Base-by-base conservation (phyloP, 2,888 invertebrate genomes). In the Linnaemya vulpina region DNA sequence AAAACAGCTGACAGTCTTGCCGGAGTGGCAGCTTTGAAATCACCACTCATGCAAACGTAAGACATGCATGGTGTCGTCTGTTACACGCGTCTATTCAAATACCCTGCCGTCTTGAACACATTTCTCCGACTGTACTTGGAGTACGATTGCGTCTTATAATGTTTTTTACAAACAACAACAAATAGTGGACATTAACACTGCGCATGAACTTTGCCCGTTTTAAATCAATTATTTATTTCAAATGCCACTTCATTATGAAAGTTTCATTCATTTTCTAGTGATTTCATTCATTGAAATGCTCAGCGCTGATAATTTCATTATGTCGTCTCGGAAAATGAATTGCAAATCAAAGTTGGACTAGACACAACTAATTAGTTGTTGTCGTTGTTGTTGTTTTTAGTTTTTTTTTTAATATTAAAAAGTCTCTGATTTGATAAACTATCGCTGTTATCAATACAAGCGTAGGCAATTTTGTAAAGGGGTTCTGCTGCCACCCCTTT, bases 351-450 rank as follows among this genome's bases (percentile, higher is more conserved):
- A 58, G 46, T n/a, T 43, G 22, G 70, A 55, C 51, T 17, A 17
- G 60, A 15, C 53, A 67, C 75, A 55, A 55, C 43, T 15, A 55
- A 46, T 58, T n/a, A 43, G 30, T 53, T 75, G 10, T 62, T 43
- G 30, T 74, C 9, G 46, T 43, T 68, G 11, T 51, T 70, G 20
- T 62, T 63, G 62, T 63, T n/a, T n/a, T n/a, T n/a, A n/a, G n/a
- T n/a, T 30, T 30, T 30, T 5, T 30, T 30, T 30, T 30, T 3
- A 30, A 30, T 30, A 53, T 73, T 58, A 20, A 11, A 46, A 67
- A 58, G 65, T 25, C 38, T 58, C 22, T 67, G 46, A 58, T 80
- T 73, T 80, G 65, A 17, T 73, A 58, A 80, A 40, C 38, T 67
- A 73, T 65, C 38, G 55, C 43, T 55, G 55, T 20, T 13, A 30